Conservation (phyloP, 2,797 vertebrate species). For the Pagetopsis macropterus region DNA sequence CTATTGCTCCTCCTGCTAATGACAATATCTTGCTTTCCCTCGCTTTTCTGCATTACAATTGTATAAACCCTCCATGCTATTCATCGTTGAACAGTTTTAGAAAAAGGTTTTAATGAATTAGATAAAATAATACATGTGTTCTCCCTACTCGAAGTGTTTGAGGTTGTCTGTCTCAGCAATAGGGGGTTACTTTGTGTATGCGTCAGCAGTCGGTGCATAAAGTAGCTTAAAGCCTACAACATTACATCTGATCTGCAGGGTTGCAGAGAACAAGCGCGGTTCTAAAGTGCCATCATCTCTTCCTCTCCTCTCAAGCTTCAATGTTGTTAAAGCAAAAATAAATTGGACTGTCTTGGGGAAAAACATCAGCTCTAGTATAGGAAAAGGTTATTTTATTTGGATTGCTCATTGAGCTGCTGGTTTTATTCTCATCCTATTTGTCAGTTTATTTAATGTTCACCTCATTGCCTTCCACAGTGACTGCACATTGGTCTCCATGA, state of each 20-base stretch:
- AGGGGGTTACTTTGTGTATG: constrained; percentile 46
- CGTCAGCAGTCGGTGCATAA: constrained; percentile 63
- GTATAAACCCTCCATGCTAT: not conserved
- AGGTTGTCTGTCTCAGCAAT: constrained; percentile 32
- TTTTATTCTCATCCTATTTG: not conserved
- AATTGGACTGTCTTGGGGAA: constrained; percentile 40
- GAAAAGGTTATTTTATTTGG: constrained; percentile 36
- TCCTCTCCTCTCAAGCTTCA: constrained; percentile 30
- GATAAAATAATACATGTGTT: constrained; percentile 14
- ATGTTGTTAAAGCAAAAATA: constrained; percentile 46
- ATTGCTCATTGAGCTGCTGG: constrained; percentile 1
- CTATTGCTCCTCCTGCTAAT: constrained; percentile 18
- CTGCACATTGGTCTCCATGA: constrained; percentile 23
- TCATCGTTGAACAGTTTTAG: no score
- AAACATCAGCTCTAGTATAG: constrained; percentile 38
- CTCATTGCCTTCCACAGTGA: constrained; percentile 18
- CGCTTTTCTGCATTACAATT: constrained; percentile 2
- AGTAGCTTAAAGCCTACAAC: constrained; percentile 69
- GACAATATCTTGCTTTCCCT: constrained; percentile 29
- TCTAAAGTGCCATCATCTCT: constrained; percentile 47
- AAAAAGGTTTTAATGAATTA: not conserved
- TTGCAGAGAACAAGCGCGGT: constrained; percentile 64
- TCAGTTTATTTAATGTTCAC: constrained; percentile 16
- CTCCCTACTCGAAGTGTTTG: constrained; percentile 14
- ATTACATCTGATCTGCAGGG: constrained; percentile 70